Percentiles rank a stretch among this genome's conserved stretches.
phyloP scores from a whole-genome alignment of 2,113 vertebrate genomes.

The Paedocypris sp. region DNA sequence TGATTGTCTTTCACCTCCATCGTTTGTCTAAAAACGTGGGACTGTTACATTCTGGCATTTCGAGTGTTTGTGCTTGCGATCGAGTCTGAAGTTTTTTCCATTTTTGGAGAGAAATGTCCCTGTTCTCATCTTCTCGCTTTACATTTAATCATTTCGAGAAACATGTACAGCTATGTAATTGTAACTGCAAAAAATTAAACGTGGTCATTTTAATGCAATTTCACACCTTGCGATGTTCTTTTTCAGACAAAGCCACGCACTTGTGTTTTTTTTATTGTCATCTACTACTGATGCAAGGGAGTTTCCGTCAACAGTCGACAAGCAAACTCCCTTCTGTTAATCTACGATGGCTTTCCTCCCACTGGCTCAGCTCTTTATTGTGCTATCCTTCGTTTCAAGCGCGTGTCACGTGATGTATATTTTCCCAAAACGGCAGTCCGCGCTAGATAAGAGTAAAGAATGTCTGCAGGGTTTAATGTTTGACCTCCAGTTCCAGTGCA shows the following conservation, averaged over 20 bases:
- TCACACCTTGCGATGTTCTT: no score
- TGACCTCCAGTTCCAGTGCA: constrained; percentile 3
- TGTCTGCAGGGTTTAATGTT: constrained; percentile 29
- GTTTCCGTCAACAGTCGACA: not conserved
- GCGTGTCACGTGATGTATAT: not conserved
- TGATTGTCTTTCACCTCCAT: constrained; percentile 19
- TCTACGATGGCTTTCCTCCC: not conserved
- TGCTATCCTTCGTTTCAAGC: not conserved
- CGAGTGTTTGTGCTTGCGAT: constrained; percentile 45
- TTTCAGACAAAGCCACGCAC: constrained; percentile 17
- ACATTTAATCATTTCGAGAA: constrained; percentile 56
- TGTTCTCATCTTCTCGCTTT: constrained; percentile 50
- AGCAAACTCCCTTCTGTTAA: not conserved
- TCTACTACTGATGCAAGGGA: not conserved
- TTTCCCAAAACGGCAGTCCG: not conserved
- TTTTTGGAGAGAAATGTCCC: constrained; percentile 27
- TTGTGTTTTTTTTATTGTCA: not conserved
- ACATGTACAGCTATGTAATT: constrained; percentile 66
- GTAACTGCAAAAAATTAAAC: constrained; percentile 73
- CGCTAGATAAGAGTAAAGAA: constrained; percentile 19
- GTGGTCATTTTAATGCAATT: constrained; percentile 62
- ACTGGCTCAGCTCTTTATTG: not conserved
- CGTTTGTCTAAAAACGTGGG: constrained; percentile 19
- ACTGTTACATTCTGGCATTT: constrained; percentile 50
- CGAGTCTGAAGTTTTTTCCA: constrained; percentile 46